These are phyloP conservation scores for Mormyrus hasselquistii DNA, from an alignment of 2,797 vertebrate genomes.

Conservation along the genomic window DNA sequence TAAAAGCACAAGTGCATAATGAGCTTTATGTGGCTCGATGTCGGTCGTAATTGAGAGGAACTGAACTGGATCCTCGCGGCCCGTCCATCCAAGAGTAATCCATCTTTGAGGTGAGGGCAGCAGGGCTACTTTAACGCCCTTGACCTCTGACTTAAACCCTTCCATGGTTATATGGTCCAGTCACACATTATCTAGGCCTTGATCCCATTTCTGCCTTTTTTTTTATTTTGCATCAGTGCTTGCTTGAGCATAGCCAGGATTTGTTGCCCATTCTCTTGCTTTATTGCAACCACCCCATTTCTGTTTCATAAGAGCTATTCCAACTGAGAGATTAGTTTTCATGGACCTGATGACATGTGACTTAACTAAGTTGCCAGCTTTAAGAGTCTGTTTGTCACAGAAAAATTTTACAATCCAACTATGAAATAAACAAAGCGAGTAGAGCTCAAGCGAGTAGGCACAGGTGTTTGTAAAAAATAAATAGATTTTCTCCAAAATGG, in stretches of 20 bases:
- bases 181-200: constrained; percentile 61
- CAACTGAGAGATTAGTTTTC: constrained; percentile 77
- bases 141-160: constrained; percentile 71
- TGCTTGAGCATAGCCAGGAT: constrained; percentile 75
- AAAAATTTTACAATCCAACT: constrained; percentile 55
- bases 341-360: constrained; percentile 68
- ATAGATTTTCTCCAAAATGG: constrained; percentile 40
- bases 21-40: constrained; percentile 32
- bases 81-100: constrained; percentile 26
- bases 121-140: constrained; percentile 61
- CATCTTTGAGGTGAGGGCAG: constrained; percentile 30
- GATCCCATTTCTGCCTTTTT: constrained; percentile 73
- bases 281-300: constrained; percentile 75
- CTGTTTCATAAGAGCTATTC: constrained; percentile 83
- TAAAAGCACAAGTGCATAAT: constrained; percentile 9
- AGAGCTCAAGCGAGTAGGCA: constrained; percentile 43
- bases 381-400: constrained; percentile 38
- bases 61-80: constrained; percentile 25
- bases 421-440: constrained; percentile 59
- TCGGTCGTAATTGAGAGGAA: constrained; percentile 38
- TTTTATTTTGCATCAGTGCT: constrained; percentile 73
- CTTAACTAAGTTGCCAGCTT: constrained; percentile 47
- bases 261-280: constrained; percentile 83
- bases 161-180: constrained; percentile 62
- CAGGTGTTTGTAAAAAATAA: constrained; percentile 27